A percentile compares a stretch with the other conserved stretches of the same genome.
Conservation (phyloP, 2,113 vertebrate species). For the Hirundichthys speculiger region DNA sequence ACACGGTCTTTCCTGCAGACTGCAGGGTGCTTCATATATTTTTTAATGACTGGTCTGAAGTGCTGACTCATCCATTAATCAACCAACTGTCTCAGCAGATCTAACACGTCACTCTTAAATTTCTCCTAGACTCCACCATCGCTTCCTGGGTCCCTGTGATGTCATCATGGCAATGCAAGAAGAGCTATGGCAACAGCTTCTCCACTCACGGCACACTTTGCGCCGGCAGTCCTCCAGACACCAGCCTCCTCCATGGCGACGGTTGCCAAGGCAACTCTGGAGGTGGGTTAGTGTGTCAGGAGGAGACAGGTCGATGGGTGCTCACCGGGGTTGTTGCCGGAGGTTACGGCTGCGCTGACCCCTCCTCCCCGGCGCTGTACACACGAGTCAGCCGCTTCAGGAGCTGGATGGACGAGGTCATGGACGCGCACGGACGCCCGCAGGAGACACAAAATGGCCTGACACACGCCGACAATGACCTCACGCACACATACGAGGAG, state of each 20-base stretch:
- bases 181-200: conserved; percentile 86
- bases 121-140: conserved; percentile 79
- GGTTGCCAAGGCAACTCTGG: conserved; percentile 90
- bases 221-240: conserved; percentile 88
- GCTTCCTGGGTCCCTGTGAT: conserved; percentile 89
- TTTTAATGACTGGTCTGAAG: not conserved
- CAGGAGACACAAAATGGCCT: conserved; percentile 17
- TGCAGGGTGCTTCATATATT: too few species aligned
- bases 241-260: conserved; percentile 79
- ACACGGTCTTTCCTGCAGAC: too few species aligned
- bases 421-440: not conserved
- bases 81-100: not conserved
- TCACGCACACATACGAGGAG: not conserved
- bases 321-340: conserved; percentile 88
- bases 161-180: conserved; percentile 85
- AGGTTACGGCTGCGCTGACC: conserved; percentile 87
- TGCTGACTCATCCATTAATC: too few species aligned
- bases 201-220: conserved; percentile 88
- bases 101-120: not conserved
- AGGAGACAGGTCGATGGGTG: conserved; percentile 83
- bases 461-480: conserved; percentile 15
- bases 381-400: conserved; percentile 88
- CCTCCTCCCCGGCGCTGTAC: conserved; percentile 88
- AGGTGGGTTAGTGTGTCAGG: conserved; percentile 89
- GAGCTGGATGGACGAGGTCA: conserved; percentile 87